phyloP scores from a whole-genome alignment of 2,797 vertebrate genomes.

The Tadarida brasiliensis region DNA sequence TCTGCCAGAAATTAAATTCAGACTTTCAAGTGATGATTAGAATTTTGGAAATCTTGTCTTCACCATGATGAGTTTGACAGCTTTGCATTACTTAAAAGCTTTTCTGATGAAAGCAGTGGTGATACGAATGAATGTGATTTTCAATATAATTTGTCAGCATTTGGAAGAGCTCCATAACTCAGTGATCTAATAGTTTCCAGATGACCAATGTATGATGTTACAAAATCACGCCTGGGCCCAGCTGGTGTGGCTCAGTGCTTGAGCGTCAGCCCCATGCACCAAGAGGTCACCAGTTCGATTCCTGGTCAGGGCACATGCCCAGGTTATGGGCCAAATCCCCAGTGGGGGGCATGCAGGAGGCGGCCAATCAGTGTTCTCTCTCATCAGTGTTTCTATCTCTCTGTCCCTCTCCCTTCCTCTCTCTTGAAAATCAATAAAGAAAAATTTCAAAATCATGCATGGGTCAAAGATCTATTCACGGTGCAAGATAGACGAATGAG shows the following conservation, averaged over 20 bases:
- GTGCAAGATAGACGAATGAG: background rate
- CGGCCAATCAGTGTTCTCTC: no score
- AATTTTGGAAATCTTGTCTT: background rate
- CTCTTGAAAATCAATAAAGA: no score
- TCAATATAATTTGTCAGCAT: background rate
- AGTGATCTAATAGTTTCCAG: background rate
- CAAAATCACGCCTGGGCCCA: background rate
- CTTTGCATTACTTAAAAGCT: slow-evolving; percentile 22
- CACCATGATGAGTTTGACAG: background rate
- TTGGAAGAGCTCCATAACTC: slow-evolving; percentile 14
- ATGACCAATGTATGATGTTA: background rate
- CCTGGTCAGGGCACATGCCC: no score
- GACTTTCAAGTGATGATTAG: slow-evolving; percentile 40
- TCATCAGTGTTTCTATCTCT: no score
- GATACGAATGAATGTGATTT: slow-evolving; percentile 19
- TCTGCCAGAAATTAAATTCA: slow-evolving; percentile 39
- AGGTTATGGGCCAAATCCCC: no score
- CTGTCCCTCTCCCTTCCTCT: no score
- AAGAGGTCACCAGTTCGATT: no score
- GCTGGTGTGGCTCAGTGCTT: no score
- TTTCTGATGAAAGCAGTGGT: background rate
- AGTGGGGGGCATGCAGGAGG: no score
- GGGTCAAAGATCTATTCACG: background rate
- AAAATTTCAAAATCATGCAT: background rate
- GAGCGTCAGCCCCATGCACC: no score